Conservation (phyloP, 2,113 vertebrate genomes). For the Psophia crepitans region DNA sequence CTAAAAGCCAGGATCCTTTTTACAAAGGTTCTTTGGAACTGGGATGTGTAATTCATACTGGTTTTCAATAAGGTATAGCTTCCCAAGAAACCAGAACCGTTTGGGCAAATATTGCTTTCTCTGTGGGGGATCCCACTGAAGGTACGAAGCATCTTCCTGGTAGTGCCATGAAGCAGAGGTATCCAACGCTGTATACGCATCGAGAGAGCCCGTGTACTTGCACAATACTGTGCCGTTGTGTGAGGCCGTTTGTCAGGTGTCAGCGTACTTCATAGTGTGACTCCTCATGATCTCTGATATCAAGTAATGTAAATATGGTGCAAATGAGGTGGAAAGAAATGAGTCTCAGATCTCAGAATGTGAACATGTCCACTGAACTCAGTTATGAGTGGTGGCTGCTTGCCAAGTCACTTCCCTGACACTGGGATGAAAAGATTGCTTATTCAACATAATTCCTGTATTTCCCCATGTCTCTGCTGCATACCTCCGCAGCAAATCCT, state of each 20-base stretch:
- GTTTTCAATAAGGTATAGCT: neutral
- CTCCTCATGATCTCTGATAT: neutral
- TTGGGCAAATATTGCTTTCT: neutral
- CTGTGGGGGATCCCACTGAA: neutral
- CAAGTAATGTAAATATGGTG: neutral
- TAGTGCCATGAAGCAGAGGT: neutral
- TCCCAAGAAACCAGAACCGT: neutral
- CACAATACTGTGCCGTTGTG: accelerated
- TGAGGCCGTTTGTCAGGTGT: neutral
- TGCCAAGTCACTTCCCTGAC: conserved; percentile 1
- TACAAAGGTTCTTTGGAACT: neutral
- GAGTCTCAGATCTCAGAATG: neutral
- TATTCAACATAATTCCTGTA: neutral
- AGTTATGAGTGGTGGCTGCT: neutral
- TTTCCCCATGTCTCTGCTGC: neutral
- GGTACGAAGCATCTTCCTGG: neutral
- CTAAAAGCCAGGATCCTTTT: neutral
- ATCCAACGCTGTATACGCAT: accelerated
- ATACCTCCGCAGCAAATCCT: neutral
- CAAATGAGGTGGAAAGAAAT: neutral
- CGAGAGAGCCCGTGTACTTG: neutral
- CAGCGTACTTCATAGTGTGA: neutral
- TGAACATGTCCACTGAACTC: neutral
- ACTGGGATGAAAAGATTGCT: neutral
- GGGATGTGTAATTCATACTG: neutral